A percentile compares a stretch with the other conserved stretches of the same genome.
Evolutionary conservation across 2,113 vertebrate species (phyloP).

Genomic region (Vicugna pacos): DNA sequence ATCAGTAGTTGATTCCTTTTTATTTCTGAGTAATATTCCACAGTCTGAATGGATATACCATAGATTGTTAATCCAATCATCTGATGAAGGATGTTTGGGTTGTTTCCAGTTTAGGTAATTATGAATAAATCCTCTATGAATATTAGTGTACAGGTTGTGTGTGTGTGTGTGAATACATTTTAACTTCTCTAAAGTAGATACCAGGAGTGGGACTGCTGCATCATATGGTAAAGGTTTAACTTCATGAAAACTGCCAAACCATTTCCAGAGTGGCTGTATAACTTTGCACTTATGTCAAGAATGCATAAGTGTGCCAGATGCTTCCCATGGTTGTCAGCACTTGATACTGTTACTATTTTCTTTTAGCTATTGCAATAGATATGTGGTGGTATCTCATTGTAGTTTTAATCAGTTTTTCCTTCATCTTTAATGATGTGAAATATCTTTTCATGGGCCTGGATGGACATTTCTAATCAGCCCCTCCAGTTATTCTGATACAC

Average conservation of each 20-base stretch:
- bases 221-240: neutral
- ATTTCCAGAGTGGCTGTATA: neutral
- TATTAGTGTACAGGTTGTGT: neutral
- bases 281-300: neutral
- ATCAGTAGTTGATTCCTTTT: neutral
- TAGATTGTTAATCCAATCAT: neutral
- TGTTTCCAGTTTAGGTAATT: neutral
- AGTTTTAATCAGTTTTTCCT: neutral
- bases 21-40: neutral
- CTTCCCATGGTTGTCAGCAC: neutral
- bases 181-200: neutral
- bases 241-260: conserved; percentile 9
- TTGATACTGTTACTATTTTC: neutral
- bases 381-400: neutral
- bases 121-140: neutral
- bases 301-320: neutral
- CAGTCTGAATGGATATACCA: neutral
- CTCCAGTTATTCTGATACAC: neutral
- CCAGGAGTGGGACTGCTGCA: neutral
- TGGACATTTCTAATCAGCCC: neutral
- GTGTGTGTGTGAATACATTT: neutral
- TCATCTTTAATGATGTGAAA: neutral
- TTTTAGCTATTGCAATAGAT: neutral
- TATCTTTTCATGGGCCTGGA: neutral
- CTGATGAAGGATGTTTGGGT: neutral